phyloP scores from a whole-genome alignment of 2,113 vertebrate species.

The Murina feae region DNA sequence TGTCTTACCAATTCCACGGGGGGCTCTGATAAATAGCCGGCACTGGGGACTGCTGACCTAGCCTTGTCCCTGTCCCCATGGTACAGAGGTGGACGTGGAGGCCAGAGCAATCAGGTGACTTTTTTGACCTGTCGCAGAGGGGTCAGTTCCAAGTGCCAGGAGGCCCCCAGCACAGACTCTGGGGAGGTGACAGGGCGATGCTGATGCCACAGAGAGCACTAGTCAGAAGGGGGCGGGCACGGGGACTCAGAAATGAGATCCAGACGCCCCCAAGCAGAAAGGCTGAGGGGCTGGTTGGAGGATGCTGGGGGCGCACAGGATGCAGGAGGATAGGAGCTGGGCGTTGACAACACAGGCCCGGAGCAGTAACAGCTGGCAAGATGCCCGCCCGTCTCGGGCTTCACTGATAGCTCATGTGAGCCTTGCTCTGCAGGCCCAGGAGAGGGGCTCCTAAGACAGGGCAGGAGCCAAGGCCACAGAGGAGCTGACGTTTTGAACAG shows the following conservation, averaged over 20 bases:
- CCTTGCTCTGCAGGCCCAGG: neutral
- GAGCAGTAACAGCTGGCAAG: neutral
- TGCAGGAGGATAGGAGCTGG: neutral
- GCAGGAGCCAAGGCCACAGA: neutral
- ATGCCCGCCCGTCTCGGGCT: neutral
- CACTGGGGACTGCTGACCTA: neutral
- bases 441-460: neutral
- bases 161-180: neutral
- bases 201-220: neutral
- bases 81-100: neutral
- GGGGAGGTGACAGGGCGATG: neutral
- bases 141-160: neutral
- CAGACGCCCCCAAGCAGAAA: neutral
- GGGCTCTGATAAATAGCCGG: neutral
- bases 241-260: neutral
- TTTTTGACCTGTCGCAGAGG: neutral
- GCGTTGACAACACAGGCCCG: neutral
- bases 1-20: neutral
- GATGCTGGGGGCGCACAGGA: neutral
- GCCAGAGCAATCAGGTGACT: neutral
- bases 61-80: neutral
- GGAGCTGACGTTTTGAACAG: neutral
- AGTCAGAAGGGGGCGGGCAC: rapidly evolving
- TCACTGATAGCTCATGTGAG: neutral
- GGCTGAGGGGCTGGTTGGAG: no score